Conservation (phyloP, 2,113 vertebrate genomes). For the Arenaria interpres region DNA sequence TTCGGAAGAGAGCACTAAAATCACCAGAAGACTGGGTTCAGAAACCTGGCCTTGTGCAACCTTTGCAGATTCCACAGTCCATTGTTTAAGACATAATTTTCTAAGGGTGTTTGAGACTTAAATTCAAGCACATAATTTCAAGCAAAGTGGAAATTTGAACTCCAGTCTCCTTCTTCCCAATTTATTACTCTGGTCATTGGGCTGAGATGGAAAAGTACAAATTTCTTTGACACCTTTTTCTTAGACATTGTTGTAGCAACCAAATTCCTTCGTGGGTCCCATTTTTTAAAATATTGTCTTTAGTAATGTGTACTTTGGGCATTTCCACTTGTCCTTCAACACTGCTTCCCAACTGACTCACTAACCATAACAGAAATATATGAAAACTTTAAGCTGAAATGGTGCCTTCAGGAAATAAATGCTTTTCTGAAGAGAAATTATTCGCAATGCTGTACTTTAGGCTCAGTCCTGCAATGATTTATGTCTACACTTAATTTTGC, state of each 20-base stretch:
- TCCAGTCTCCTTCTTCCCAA: neutral
- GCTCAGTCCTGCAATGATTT: conserved; percentile 1
- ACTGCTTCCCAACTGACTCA: neutral
- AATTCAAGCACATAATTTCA: neutral
- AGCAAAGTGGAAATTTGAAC: neutral
- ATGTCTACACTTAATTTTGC: conserved; percentile 21
- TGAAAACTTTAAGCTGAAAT: conserved; percentile 11
- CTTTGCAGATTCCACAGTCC: neutral
- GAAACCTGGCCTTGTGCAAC: neutral
- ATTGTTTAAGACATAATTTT: neutral
- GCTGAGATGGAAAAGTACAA: neutral
- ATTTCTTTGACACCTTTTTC: neutral
- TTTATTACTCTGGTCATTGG: neutral
- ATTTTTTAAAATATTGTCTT: neutral
- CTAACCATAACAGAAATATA: neutral
- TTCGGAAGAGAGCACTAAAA: neutral
- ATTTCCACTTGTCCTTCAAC: neutral
- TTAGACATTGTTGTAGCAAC: neutral
- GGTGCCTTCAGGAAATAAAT: conserved; percentile 19
- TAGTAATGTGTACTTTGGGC: neutral
- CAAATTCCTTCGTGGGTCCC: neutral
- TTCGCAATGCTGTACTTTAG: neutral
- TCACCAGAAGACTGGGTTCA: neutral
- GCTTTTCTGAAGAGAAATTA: conserved; percentile 15
- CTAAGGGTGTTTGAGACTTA: neutral